Evolutionary conservation across 2,888 invertebrate species (phyloP).

Genomic region (Lissonota sp.): DNA sequence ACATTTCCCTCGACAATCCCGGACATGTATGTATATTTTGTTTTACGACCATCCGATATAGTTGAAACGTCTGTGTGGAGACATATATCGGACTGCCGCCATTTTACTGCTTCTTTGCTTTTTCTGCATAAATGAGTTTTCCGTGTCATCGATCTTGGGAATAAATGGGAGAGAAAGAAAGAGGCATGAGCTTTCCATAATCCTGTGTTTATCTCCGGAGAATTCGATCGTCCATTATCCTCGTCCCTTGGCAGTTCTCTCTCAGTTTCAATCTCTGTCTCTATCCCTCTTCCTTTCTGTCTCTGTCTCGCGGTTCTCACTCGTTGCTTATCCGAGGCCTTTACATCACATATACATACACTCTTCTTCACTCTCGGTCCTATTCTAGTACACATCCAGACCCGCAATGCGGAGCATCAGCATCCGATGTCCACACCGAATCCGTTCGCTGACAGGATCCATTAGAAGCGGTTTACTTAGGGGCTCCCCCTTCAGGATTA

Average conservation of each 20-base stretch:
- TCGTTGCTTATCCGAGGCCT: slow-evolving; percentile 41
- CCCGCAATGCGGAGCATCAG: slow-evolving; percentile 48
- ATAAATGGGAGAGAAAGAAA: slow-evolving; percentile 4
- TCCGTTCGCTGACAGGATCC: slow-evolving; percentile 76
- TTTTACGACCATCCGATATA: background rate
- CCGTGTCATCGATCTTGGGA: slow-evolving; percentile 57
- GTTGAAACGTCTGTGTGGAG: background rate
- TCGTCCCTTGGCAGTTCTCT: slow-evolving; percentile 68
- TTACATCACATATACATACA: background rate
- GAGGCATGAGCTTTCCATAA: slow-evolving; percentile 41
- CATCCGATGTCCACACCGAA: slow-evolving; percentile 67
- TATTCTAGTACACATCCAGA: slow-evolving; percentile 31
- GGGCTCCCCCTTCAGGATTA: slow-evolving; percentile 73
- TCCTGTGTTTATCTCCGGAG: slow-evolving; percentile 70
- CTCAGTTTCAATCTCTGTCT: background rate
- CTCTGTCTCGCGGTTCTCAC: slow-evolving; percentile 7
- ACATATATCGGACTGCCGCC: background rate
- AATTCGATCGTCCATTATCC: slow-evolving; percentile 74
- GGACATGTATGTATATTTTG: background rate
- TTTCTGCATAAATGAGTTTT: slow-evolving; percentile 27
- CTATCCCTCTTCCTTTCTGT: slow-evolving; percentile 9
- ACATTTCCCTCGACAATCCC: slow-evolving; percentile 6
- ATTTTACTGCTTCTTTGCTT: background rate
- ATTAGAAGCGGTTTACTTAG: slow-evolving; percentile 80
- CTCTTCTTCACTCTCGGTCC: background rate